phyloP scores from a whole-genome alignment of 2,113 vertebrate species.

The Oostethus manadensis region DNA sequence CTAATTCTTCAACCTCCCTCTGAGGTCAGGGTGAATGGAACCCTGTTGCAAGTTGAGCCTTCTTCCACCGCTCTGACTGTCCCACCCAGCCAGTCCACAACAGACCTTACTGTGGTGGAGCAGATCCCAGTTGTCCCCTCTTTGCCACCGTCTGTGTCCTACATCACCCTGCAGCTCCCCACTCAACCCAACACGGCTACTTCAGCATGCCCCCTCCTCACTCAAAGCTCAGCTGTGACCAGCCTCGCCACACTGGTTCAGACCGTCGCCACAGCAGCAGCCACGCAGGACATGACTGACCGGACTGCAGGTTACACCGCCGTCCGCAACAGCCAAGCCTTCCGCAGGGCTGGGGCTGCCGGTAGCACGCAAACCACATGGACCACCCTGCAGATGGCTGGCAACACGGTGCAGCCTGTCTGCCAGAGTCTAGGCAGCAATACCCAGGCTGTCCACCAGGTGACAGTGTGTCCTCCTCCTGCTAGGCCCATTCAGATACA shows the following conservation, averaged over 20 bases:
- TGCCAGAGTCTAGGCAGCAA: constrained; percentile 74
- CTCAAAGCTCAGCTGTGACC: constrained; percentile 27
- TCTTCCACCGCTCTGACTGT: constrained; percentile 62
- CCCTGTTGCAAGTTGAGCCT: constrained; percentile 74
- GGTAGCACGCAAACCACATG: constrained; percentile 94
- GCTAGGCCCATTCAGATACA: constrained; percentile 74
- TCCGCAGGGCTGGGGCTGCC: constrained; percentile 59
- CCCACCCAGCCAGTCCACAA: constrained; percentile 66
- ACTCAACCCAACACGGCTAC: constrained; percentile 42
- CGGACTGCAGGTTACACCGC: constrained; percentile 56
- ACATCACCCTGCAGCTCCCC: constrained; percentile 71
- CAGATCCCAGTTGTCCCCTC: constrained; percentile 33
- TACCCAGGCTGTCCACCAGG: constrained; percentile 57
- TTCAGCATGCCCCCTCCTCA: constrained; percentile 34
- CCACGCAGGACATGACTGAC: constrained; percentile 30
- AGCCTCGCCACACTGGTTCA: constrained; percentile 31
- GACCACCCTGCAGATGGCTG: constrained; percentile 91
- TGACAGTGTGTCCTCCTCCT: constrained; percentile 70
- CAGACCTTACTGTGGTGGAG: constrained; percentile 73
- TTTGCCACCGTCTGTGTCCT: constrained; percentile 67
- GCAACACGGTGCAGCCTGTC: constrained; percentile 91
- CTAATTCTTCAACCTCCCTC: constrained; percentile 81
- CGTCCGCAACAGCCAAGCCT: constrained; percentile 52
- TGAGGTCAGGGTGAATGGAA: constrained; percentile 77
- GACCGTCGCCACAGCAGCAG: constrained; percentile 18